Conservation (phyloP, 2,797 vertebrate species). For the Pygocentrus nattereri region DNA sequence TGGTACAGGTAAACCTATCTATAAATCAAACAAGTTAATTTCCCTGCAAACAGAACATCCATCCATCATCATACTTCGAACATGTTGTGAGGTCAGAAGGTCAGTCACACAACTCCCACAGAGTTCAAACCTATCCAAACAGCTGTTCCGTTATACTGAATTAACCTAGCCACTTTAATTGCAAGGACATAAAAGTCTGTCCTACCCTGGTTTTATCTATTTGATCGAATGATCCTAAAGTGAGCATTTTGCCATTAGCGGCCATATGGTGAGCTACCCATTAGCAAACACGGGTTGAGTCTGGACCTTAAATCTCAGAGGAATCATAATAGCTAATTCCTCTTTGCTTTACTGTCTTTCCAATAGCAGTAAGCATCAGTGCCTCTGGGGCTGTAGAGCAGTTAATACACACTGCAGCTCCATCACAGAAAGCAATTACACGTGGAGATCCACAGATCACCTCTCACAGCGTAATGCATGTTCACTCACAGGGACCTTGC, state of each 20-base stretch:
- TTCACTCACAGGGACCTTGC: not conserved
- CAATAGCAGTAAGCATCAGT: slow-evolving; percentile 37
- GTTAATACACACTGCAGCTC: slow-evolving; percentile 12
- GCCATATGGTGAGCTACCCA: slow-evolving; percentile 38
- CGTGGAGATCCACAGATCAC: slow-evolving; percentile 44
- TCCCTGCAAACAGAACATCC: not conserved
- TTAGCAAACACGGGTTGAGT: slow-evolving; percentile 31
- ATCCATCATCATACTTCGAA: not conserved
- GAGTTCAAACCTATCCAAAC: slow-evolving; percentile 19
- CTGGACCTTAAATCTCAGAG: slow-evolving; percentile 15
- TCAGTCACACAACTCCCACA: slow-evolving; percentile 5
- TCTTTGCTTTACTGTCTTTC: slow-evolving; percentile 39
- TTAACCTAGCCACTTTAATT: slow-evolving; percentile 30
- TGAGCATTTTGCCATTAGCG: slow-evolving; percentile 31
- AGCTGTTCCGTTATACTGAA: slow-evolving; percentile 29
- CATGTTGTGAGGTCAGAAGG: slow-evolving; percentile 32
- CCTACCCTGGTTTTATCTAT: slow-evolving; percentile 28
- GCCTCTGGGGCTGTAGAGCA: slow-evolving; percentile 24
- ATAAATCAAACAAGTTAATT: not conserved
- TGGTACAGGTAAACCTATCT: not conserved
- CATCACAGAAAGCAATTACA: slow-evolving; percentile 44
- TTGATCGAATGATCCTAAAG: slow-evolving; percentile 21
- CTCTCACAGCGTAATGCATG: slow-evolving; percentile 5
- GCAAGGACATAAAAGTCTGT: slow-evolving; percentile 22
- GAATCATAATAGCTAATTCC: slow-evolving; percentile 35